Base-by-base conservation (phyloP, 2,888 invertebrate species). In the Mystacides longicornis region DNA sequence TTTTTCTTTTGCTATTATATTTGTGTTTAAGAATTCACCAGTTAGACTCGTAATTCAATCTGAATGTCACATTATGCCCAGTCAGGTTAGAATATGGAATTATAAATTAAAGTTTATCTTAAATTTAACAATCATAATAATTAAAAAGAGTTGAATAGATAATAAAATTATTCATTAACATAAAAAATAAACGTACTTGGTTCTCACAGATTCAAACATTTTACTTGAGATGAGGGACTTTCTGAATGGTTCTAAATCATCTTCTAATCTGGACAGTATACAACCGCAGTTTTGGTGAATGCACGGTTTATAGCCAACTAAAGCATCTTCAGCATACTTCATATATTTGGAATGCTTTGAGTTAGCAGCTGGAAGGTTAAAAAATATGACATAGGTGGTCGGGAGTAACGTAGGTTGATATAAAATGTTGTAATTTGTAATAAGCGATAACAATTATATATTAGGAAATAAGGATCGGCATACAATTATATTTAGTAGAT, bases 181-280 rank as follows among this genome's bases (percentile, higher is more conserved):
- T 27, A 27, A 27, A n/a, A 11, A n/a, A 37, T 37, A 37, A 37
- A 37, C 14, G 16, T 47, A 56, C 59, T 56, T 62, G 33, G 59
- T 62, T 59, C 62, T 72, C 33, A 87, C 81, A 47, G 69, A 67
- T 43, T 82, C 73, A 62, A 93, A 79, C 67, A 82, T 73, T 60
- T 83, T 74, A 63, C 80, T 75, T 0, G 79, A 81, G 56, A 95
- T 89, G 45, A 93, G 93, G 46, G 68, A 66, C 64, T 79, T 72
- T 62, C 77, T 72, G 70, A 88, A 95, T 4, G 82, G 77, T 52
- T 70, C 70, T 53, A 95, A 74, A 69, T 94, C 92, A 22, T 77
- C 71, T 11, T 77, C 69, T 54, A 93, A 83, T 4, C 86, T 81
- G 63, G 75, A 67, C 54, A 69, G 68, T 66, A 83, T 80, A 65